Percentiles rank a stretch among this genome's conserved stretches.
Conservation (phyloP, 30 jellyfish, hydroid and myxozoan genomes). For the Pelagia noctiluca region DNA sequence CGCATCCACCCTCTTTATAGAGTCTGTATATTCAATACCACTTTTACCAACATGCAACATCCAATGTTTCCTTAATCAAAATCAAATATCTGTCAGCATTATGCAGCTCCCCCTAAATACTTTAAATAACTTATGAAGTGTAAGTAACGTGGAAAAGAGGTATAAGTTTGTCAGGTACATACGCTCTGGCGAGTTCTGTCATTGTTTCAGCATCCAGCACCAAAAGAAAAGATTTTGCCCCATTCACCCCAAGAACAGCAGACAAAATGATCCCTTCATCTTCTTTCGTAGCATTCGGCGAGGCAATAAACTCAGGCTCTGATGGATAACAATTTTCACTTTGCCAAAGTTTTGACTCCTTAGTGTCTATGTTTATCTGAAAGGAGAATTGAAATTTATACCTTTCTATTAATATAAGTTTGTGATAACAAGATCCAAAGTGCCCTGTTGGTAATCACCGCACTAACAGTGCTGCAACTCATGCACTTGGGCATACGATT, state of each 20-base stretch:
- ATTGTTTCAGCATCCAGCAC: constrained; percentile 50
- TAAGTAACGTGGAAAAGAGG: constrained; percentile 62
- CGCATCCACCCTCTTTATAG: no score
- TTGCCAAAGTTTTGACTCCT: constrained; percentile 61
- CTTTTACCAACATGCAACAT: no score
- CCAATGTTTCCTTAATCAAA: no score
- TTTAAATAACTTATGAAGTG: no score
- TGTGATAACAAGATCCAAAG: background rate
- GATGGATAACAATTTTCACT: constrained; percentile 72
- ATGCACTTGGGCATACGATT: no score
- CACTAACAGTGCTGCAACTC: no score
- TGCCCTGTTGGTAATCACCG: no score
- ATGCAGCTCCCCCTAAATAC: no score
- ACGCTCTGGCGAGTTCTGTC: constrained; percentile 71
- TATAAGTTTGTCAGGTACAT: constrained; percentile 43
- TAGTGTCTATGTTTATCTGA: constrained; percentile 63
- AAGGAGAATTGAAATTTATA: background rate
- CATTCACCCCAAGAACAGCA: constrained; percentile 70
- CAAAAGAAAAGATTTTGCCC: constrained; percentile 66
- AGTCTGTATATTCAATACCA: no score
- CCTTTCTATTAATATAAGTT: background rate
- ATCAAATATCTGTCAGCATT: no score
- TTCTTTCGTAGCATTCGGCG: constrained; percentile 60
- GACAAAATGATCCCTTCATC: constrained; percentile 83
- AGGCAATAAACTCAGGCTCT: constrained; percentile 71